Percentiles rank a stretch among this genome's conserved stretches.
Conservation (phyloP, 2,888 invertebrate species). For the Amphipyra tragopoginis region DNA sequence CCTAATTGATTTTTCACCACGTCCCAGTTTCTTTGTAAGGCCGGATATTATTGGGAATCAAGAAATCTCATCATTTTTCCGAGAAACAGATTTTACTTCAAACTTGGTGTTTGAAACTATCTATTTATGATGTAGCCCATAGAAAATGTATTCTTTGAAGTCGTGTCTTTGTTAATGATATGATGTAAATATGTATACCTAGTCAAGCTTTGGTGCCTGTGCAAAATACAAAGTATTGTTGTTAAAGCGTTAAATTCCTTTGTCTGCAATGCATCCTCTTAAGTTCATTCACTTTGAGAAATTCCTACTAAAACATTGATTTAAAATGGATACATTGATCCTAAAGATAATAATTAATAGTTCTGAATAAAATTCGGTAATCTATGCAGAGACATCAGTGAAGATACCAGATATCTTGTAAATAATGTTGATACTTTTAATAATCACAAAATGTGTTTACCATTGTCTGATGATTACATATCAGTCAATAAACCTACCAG, state of each 20-base stretch:
- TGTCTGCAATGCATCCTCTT: neutral
- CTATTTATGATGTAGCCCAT: slow-evolving; percentile 14
- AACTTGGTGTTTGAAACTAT: slow-evolving; percentile 25
- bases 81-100: slow-evolving; percentile 23
- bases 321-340: too few species aligned
- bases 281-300: neutral
- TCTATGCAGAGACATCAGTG: too few species aligned
- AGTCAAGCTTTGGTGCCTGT: slow-evolving; percentile 23
- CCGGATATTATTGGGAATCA: slow-evolving; percentile 61
- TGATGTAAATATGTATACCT: neutral
- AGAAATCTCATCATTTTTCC: slow-evolving; percentile 20
- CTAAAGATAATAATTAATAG: too few species aligned
- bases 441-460: too few species aligned
- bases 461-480: too few species aligned
- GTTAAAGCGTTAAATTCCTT: neutral
- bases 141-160: slow-evolving; percentile 22
- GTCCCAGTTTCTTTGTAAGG: slow-evolving; percentile 60
- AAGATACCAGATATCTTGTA: too few species aligned
- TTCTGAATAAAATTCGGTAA: too few species aligned
- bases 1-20: slow-evolving; percentile 55
- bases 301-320: too few species aligned
- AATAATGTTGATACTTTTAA: too few species aligned
- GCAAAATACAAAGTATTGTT: slow-evolving; percentile 14
- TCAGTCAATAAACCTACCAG: too few species aligned
- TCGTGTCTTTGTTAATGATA: slow-evolving; percentile 8